phyloP scores from a whole-genome alignment of 2,113 vertebrate species.

The Cryptoleucopteryx plumbea region DNA sequence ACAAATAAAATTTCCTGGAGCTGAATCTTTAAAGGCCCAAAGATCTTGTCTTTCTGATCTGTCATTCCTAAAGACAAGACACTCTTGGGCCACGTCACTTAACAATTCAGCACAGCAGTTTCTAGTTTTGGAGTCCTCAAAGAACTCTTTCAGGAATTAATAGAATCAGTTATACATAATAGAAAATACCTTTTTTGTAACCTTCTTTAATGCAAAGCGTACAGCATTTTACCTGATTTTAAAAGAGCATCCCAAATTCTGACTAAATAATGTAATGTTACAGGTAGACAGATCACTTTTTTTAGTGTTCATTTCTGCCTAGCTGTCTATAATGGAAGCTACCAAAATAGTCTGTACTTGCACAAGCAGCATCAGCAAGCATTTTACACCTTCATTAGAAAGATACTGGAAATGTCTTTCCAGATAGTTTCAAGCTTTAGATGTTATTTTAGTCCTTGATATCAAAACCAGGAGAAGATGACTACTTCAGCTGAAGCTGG shows the following conservation, averaged over 20 bases:
- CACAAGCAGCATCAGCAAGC: not conserved
- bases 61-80: not conserved
- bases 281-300: not conserved
- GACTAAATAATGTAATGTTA: fast-evolving
- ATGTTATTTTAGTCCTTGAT: not conserved
- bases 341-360: not conserved
- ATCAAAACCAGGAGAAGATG: not conserved
- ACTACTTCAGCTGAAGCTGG: not conserved
- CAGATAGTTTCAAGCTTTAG: not conserved
- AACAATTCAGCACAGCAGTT: not conserved
- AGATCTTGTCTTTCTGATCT: not conserved
- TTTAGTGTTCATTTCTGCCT: not conserved
- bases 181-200: not conserved
- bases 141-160: not conserved
- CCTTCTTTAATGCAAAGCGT: not conserved
- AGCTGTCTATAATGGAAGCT: not conserved
- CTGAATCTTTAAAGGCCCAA: not conserved
- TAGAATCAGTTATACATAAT: not conserved
- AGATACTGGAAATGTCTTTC: not conserved
- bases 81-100: not conserved
- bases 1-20: not conserved
- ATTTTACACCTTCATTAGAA: not conserved
- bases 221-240: not conserved
- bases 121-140: not conserved
- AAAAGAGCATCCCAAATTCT: not conserved